These are phyloP conservation scores for Sebastes hubbsi DNA, from an alignment of 2,797 vertebrate species.

Conservation along the genomic window DNA sequence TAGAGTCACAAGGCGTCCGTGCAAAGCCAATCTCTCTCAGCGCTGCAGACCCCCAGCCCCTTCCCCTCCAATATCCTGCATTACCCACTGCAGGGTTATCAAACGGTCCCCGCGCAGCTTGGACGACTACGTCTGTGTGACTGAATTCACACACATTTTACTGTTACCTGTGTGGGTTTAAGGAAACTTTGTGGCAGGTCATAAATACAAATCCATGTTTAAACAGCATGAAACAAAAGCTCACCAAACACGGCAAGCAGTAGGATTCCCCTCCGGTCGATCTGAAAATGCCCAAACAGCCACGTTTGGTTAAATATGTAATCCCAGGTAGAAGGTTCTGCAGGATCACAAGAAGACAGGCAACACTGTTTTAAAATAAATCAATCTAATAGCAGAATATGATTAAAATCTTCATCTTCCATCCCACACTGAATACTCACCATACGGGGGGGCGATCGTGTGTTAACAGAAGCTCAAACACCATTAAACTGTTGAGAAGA, in stretches of 20 bases:
- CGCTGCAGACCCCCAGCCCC: slow-evolving; percentile 24
- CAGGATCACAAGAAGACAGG: background rate
- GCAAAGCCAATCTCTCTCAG: slow-evolving; percentile 70
- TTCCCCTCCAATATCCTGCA: slow-evolving; percentile 31
- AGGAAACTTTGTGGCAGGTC: slow-evolving; percentile 6
- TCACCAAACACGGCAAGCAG: background rate
- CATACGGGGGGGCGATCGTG: accelerated
- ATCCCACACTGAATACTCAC: background rate
- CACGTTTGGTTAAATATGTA: accelerated
- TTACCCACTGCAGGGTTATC: slow-evolving; percentile 66
- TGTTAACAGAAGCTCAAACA: background rate
- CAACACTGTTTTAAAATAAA: background rate
- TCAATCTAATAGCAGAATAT: background rate
- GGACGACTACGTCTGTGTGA: slow-evolving; percentile 25
- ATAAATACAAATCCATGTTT: slow-evolving; percentile 14
- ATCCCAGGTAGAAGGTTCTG: background rate
- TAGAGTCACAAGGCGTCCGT: slow-evolving; percentile 68
- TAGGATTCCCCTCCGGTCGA: accelerated
- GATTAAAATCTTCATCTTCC: background rate
- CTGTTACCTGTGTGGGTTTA: background rate
- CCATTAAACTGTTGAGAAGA: background rate
- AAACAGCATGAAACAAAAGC: background rate
- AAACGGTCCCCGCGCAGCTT: slow-evolving; percentile 46
- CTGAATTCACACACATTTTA: slow-evolving; percentile 37
- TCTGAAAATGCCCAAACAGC: too few species aligned